Evolutionary conservation across 2,797 vertebrate genomes (phyloP), one percentile per base, ranked within the genome.

Genomic region (Sebastes minor): DNA sequence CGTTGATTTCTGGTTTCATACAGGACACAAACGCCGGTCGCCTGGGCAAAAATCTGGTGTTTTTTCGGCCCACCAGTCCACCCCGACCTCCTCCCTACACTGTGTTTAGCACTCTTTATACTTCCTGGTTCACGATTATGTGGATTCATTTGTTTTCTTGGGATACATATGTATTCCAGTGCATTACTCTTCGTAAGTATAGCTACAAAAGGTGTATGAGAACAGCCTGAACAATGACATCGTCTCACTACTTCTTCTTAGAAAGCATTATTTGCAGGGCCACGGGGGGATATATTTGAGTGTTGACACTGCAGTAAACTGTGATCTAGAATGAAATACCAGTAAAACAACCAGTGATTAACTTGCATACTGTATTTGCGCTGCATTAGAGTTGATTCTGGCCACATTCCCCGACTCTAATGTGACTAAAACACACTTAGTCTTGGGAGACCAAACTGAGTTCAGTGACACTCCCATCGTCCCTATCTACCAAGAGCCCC

Each of bases 391-490:
- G 35, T 65, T 32, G 67, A 79, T 55, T 66, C 30, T 2, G 4
- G 42, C 33, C 27, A 38, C 57, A 62, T 69, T 52, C 42, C 8
- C 23, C 16, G 23, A 55, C 53, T 23, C 7, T 28, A 28, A 42
- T 64, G 33, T 32, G 30, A 22, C 68, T 28, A 52, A 65, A 81
- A 82, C 71, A 77, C 30, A 74, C 20, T 12, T 9, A 30, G 25
- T 59, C 63, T 68, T 57, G n/a, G 55, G 46, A 78, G 69, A 42
- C 67, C 66, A 35, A 71, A 74, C 46, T 61, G 70, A 80, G 59
- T 78, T 71, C 64, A 64, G 76, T 22, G 77, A 78, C 74, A 71
- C 80, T 76, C 69, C 25, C 52, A 74, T 85, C 35, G 38, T 83
- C 72, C 23, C 11, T 33, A 65, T 89, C 79, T 52, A 65, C 62